These are phyloP conservation scores for Philaethria dido DNA, from an alignment of 2,888 invertebrate species.

Conservation along the genomic window DNA sequence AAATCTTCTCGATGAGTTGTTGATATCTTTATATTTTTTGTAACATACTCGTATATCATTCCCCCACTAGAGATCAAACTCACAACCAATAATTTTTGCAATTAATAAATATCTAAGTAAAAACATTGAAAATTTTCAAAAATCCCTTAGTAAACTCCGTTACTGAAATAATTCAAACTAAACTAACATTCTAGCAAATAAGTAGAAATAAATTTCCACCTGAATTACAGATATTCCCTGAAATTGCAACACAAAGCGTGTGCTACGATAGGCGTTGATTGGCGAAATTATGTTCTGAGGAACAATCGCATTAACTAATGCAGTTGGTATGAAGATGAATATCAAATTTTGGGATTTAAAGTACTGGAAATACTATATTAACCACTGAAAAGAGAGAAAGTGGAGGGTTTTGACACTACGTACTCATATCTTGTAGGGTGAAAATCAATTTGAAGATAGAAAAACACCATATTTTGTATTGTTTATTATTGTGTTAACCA, in stretches of 20 bases:
- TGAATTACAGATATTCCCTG: slow-evolving; percentile 4
- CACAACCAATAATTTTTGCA: no score
- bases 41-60: no score
- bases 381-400: no score
- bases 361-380: slow-evolving; percentile 40
- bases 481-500: no score
- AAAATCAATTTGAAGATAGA: no score
- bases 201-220: slow-evolving; percentile 4
- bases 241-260: slow-evolving; percentile 26
- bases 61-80: no score
- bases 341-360: slow-evolving; percentile 39
- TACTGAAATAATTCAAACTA: background rate
- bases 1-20: no score
- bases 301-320: slow-evolving; percentile 78
- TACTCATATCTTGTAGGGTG: no score
- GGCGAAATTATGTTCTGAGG: slow-evolving; percentile 72
- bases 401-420: background rate
- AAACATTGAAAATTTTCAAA: no score
- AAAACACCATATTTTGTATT: no score
- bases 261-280: slow-evolving; percentile 57
- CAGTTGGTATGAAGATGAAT: slow-evolving; percentile 58
- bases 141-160: background rate
- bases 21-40: no score
- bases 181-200: background rate
- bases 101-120: no score